Conservation (phyloP, 2,888 invertebrate species). For the Aphodius sticticus region DNA sequence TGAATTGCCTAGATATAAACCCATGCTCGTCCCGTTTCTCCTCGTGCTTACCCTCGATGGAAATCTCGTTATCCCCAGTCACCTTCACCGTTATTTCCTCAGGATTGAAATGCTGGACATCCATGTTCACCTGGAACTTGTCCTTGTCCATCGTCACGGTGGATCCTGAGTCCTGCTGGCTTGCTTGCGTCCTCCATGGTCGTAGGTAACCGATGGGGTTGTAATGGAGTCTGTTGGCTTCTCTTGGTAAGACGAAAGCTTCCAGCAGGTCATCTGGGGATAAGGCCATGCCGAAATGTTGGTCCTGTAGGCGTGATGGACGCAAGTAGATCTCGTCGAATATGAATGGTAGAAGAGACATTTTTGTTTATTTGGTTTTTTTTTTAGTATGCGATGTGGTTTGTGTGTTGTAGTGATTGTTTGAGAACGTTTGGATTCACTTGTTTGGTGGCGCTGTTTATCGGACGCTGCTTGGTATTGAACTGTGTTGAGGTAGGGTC, state of each 20-base stretch:
- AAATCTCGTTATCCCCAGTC: slow-evolving; percentile 71
- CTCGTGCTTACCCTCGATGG: slow-evolving; percentile 82
- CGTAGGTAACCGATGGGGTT: slow-evolving; percentile 43
- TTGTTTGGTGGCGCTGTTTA: background rate
- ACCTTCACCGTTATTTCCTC: slow-evolving; percentile 79
- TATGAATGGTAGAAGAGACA: slow-evolving; percentile 33
- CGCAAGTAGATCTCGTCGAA: slow-evolving; percentile 27
- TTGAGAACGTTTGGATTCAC: background rate
- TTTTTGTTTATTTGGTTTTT: background rate
- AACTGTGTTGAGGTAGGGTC: background rate
- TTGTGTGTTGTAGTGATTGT: background rate
- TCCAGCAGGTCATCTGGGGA: slow-evolving; percentile 58
- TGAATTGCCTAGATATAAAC: slow-evolving; percentile 78
- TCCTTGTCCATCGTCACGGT: slow-evolving; percentile 69
- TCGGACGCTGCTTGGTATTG: background rate
- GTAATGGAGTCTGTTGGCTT: background rate
- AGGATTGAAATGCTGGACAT: slow-evolving; percentile 82
- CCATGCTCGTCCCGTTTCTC: slow-evolving; percentile 78
- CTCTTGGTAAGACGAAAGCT: slow-evolving; percentile 49
- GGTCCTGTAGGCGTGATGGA: slow-evolving; percentile 52
- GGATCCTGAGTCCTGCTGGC: slow-evolving; percentile 66
- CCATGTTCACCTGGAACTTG: slow-evolving; percentile 75
- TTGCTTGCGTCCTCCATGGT: slow-evolving; percentile 64
- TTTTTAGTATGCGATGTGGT: too few relatives aligned
- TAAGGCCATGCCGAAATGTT: slow-evolving; percentile 60